Percentiles rank a stretch among this genome's conserved stretches.
Evolutionary conservation across 2,888 invertebrate species (phyloP).

Genomic region (Drosophila fungiperda): DNA sequence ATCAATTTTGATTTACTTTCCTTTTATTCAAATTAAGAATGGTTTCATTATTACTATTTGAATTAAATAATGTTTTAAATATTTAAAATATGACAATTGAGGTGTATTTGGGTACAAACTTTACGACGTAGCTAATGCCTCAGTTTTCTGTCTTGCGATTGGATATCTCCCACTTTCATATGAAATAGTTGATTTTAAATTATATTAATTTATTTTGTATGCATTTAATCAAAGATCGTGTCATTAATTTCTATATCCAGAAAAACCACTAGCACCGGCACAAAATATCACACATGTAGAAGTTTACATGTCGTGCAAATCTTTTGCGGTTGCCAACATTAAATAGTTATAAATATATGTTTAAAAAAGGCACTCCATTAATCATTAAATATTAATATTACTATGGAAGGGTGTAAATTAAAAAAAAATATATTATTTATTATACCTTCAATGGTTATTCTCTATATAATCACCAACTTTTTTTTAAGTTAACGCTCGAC

Average conservation of each 20-base stretch:
- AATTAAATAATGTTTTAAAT: no score
- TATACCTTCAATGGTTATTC: not conserved
- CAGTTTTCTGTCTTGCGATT: not conserved
- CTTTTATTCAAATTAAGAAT: not conserved
- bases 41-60: not conserved
- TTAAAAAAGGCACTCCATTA: not conserved
- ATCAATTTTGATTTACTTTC: not conserved
- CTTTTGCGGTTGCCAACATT: slow-evolving; percentile 3
- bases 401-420: no score
- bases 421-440: no score
- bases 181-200: not conserved
- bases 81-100: no score
- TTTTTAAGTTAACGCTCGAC: no score
- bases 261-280: not conserved
- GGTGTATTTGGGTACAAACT: no score
- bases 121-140: no score
- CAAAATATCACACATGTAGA: slow-evolving; percentile 28
- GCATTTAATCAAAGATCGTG: slow-evolving; percentile 15
- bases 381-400: not conserved
- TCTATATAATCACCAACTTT: no score
- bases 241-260: not conserved
- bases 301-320: not conserved
- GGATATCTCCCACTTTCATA: not conserved
- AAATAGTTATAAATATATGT: not conserved
- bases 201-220: not conserved